Base-by-base conservation (phyloP, 2,797 vertebrate genomes). In the Sparidentex hasta region DNA sequence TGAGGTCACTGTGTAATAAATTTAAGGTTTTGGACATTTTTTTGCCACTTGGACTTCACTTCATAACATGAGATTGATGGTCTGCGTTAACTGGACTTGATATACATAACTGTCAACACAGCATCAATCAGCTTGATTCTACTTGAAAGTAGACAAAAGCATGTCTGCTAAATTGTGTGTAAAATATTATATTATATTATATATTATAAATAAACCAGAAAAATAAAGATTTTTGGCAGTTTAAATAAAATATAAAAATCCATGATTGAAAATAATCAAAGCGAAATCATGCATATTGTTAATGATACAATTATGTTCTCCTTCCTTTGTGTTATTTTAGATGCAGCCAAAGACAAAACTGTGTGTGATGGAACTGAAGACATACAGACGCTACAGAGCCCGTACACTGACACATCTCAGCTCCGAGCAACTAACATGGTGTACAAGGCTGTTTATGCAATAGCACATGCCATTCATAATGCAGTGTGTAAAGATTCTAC, bases 371-470 rank as follows among this genome's bases (percentile, higher is more conserved):
- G 93, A 25, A 86, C 21, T 44, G 92, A 95, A 79, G 76, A 91
- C n/a, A 38, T 94, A n/a, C 16, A 47, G 1, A 70, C 21, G 0
- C 85, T 94, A 6, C 76, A 78, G 66, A 90, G 43, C 44, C 80
- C 89, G 0, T 95, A 93, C 73, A 92, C 90, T 1, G 92, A 94
- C 70, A 93, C 92, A 0, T 92, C 92, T 43, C 90, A 94, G 66
- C 82, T 95, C 29, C 71, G 93, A 18, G 58, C 93, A 17, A 89
- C 88, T n/a, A 93, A 94, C 81, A 92, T 93, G 92, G 94, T 94
- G 46, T 95, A 95, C 64, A 94, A 94, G 82, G 94, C 94, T 27
- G 87, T 92, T n/a, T 54, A 54, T 54, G 51, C 51, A 54, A 54
- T 54, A 54, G 51, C 51, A 54, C 51, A 54, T 54, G 51, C 93